These are phyloP conservation scores for Megaceryle torquata DNA, from an alignment of 2,113 vertebrate genomes.

Conservation along the genomic window DNA sequence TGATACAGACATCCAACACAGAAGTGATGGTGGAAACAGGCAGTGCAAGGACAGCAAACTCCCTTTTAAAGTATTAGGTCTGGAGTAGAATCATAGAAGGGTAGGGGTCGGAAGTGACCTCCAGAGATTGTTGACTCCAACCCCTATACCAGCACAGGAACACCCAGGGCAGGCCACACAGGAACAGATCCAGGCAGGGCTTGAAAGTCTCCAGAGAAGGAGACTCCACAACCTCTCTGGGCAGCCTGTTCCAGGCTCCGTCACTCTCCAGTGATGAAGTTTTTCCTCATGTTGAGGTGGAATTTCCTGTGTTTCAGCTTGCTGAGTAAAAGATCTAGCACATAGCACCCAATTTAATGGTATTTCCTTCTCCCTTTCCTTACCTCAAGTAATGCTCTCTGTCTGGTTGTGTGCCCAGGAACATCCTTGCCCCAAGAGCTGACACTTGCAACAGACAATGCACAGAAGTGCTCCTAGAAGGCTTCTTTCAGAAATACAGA, in stretches of 20 bases:
- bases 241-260: too few species aligned
- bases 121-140: too few species aligned
- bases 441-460: background rate
- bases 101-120: too few species aligned
- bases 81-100: too few species aligned
- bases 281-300: too few species aligned
- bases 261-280: too few species aligned
- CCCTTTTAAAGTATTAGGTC: background rate
- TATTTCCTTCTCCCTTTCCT: background rate
- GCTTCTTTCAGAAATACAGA: background rate
- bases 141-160: too few species aligned
- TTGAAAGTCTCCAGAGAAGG: too few species aligned
- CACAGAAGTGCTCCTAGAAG: background rate
- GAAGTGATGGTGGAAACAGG: background rate
- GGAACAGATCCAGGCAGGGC: too few species aligned
- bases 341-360: background rate
- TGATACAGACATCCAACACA: background rate
- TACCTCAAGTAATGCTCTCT: background rate
- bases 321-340: background rate
- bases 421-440: background rate
- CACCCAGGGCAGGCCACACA: too few species aligned
- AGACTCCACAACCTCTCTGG: too few species aligned
- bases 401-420: background rate
- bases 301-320: too few species aligned
- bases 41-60: background rate